A percentile compares a stretch with the other conserved stretches of the same genome.
Conservation (phyloP, 2,888 invertebrate genomes). For the Drosophila subquinaria region DNA sequence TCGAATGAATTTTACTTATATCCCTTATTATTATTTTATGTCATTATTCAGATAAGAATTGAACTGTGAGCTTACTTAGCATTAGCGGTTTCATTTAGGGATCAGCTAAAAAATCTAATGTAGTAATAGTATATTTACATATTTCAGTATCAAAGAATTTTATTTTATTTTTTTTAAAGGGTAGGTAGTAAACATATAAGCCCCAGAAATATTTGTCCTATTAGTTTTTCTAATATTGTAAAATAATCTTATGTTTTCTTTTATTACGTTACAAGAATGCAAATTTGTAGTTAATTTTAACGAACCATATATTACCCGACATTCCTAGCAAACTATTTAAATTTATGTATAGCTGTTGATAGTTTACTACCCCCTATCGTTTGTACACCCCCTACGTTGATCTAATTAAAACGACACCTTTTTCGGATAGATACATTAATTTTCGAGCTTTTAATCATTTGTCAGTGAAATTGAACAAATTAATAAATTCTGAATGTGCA, state of each 20-base stretch:
- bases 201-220: neutral
- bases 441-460: conserved; percentile 79
- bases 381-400: conserved; percentile 30
- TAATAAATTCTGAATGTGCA: conserved; percentile 70
- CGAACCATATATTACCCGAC: conserved; percentile 30
- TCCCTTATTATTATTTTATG: too few species aligned
- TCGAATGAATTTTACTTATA: too few species aligned
- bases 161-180: too few species aligned
- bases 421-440: conserved; percentile 63
- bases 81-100: too few species aligned
- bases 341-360: conserved; percentile 48
- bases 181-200: too few species aligned
- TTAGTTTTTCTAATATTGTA: neutral
- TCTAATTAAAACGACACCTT: conserved; percentile 78
- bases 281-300: conserved; percentile 13
- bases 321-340: conserved; percentile 22
- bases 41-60: too few species aligned
- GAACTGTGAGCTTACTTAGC: too few species aligned
- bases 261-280: conserved; percentile 2
- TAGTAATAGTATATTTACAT: too few species aligned
- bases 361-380: conserved; percentile 7
- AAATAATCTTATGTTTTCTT: neutral
- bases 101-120: too few species aligned
- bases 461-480: conserved; percentile 77
- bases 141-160: too few species aligned